A percentile compares a stretch with the other conserved stretches of the same genome.
Evolutionary conservation across 2,113 vertebrate species (phyloP).

Genomic region (Gnathonemus echidnorhynchus): DNA sequence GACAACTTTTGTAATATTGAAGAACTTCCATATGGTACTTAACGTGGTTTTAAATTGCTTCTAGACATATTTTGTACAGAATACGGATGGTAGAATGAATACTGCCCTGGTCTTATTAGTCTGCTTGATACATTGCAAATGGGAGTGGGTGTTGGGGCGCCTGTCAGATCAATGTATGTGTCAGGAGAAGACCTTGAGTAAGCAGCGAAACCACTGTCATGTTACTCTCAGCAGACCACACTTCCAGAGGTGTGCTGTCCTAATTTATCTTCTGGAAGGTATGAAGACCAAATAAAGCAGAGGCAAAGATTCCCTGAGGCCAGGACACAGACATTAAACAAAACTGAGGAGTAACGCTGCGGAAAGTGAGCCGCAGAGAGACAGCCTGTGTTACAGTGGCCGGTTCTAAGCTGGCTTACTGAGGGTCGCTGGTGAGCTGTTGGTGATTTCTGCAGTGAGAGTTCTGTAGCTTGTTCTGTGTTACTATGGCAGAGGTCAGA

Average conservation of each 20-base stretch:
- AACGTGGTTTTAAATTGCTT: background rate
- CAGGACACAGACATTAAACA: background rate
- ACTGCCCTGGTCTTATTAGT: background rate
- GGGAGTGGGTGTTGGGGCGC: background rate
- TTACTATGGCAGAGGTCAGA: background rate
- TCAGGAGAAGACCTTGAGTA: background rate
- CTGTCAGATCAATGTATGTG: background rate
- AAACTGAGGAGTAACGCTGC: background rate
- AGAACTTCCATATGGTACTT: background rate
- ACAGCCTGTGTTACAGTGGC: background rate
- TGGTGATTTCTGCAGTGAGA: background rate
- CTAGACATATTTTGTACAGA: background rate
- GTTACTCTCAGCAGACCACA: background rate
- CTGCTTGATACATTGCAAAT: background rate
- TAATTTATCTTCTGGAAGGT: background rate
- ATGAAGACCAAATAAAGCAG: background rate
- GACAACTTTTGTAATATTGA: background rate
- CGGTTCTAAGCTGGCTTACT: background rate
- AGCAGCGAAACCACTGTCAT: background rate
- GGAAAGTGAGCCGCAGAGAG: background rate
- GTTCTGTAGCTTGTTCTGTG: background rate
- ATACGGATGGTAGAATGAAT: background rate
- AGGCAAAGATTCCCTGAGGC: background rate
- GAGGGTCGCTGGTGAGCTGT: background rate
- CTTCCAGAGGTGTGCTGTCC: background rate